Conservation (phyloP, 2,888 invertebrate species). For the Argynnis bischoffii region DNA sequence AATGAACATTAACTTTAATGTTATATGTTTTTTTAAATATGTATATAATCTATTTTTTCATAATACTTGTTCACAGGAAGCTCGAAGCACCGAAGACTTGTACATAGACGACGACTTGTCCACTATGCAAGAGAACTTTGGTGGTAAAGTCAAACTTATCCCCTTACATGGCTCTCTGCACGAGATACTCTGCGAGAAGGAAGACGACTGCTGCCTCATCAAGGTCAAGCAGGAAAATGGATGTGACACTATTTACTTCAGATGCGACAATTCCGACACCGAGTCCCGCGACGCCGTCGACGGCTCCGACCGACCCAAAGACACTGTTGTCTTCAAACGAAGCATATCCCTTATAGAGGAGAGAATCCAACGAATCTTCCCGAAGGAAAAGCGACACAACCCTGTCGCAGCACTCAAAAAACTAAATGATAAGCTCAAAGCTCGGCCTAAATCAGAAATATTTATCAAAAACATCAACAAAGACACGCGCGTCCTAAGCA, state of each 20-base stretch:
- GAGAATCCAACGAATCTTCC: conserved; percentile 63
- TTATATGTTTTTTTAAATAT: too few species aligned
- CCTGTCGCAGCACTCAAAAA: conserved; percentile 48
- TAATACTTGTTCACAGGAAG: conserved; percentile 59
- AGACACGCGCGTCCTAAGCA: conserved; percentile 60
- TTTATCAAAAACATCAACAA: conserved; percentile 51
- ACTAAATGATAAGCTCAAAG: conserved; percentile 40
- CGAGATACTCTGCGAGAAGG: conserved; percentile 74
- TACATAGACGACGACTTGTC: conserved; percentile 82
- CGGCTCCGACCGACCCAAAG: conserved; percentile 48
- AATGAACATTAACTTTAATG: too few species aligned
- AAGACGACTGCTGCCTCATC: conserved; percentile 75
- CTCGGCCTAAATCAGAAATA: conserved; percentile 49
- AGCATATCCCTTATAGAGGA: conserved; percentile 73
- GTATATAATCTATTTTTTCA: neutral
- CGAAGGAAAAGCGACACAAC: conserved; percentile 57
- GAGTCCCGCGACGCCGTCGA: conserved; percentile 69
- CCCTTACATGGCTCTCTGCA: conserved; percentile 74
- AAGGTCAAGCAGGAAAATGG: conserved; percentile 75
- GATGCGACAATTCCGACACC: conserved; percentile 69
- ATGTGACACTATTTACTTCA: conserved; percentile 70
- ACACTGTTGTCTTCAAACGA: conserved; percentile 71
- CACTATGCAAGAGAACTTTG: conserved; percentile 74
- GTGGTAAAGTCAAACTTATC: conserved; percentile 68
- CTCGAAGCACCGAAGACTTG: conserved; percentile 79